These are phyloP conservation scores for Harlomillsia oculata DNA, from an alignment of 1,140 invertebrate species.

Conservation along the genomic window DNA sequence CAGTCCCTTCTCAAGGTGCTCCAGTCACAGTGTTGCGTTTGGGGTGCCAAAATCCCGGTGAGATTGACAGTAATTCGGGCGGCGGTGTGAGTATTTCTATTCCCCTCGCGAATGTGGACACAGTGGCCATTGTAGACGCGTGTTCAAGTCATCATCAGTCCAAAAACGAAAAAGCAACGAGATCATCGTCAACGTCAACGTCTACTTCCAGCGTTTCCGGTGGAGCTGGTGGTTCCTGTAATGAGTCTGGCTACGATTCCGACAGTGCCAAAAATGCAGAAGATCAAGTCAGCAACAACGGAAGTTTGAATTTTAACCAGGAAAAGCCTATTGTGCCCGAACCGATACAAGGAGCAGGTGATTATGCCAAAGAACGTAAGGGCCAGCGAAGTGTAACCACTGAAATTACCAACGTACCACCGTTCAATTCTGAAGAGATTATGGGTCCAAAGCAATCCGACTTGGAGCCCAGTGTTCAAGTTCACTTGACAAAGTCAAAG, in stretches of 20 bases:
- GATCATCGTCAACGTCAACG: not conserved
- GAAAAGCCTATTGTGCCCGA: no score
- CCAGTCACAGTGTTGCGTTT: no score
- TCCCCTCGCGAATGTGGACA: no score
- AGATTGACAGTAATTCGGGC: no score
- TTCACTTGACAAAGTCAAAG: slow-evolving; percentile 15
- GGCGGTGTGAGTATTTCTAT: no score
- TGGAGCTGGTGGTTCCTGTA: slow-evolving; percentile 20
- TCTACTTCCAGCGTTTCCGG: not conserved
- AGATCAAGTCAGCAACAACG: slow-evolving; percentile 8
- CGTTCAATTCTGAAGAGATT: not conserved
- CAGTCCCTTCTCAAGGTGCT: no score
- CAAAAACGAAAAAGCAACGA: no score
- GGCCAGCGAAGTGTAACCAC: no score
- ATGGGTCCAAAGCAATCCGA: not conserved
- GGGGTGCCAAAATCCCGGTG: no score
- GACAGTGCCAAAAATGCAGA: slow-evolving; percentile 27
- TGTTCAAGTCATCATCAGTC: no score
- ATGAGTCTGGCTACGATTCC: slow-evolving; percentile 35
- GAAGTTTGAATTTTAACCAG: slow-evolving; percentile 9
- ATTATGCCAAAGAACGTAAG: not conserved
- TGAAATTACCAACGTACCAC: not conserved
- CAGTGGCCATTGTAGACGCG: no score
- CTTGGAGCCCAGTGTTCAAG: slow-evolving; percentile 9
- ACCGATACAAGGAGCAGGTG: not conserved